These are phyloP conservation scores for Oligia strigilis DNA, from an alignment of 2,888 invertebrate species.

Conservation along the genomic window DNA sequence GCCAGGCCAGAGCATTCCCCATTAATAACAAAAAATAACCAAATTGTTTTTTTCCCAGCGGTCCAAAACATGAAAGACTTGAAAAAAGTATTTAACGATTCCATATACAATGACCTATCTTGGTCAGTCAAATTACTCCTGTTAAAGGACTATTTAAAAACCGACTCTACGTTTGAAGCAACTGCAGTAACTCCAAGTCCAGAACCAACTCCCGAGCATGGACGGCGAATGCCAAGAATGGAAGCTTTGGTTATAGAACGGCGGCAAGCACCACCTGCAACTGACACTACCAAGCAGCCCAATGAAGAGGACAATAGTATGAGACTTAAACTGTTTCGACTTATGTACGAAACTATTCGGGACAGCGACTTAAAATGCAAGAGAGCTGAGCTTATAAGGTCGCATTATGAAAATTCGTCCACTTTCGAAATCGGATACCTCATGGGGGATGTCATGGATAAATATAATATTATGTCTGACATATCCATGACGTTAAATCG, in stretches of 20 bases:
- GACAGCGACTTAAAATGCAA: slow-evolving; percentile 81
- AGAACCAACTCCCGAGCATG: background rate
- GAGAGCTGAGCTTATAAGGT: slow-evolving; percentile 77
- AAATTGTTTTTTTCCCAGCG: background rate
- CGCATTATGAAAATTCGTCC: slow-evolving; percentile 74
- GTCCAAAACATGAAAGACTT: background rate
- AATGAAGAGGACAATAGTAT: slow-evolving; percentile 76
- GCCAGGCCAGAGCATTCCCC: background rate
- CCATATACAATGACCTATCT: slow-evolving; percentile 48
- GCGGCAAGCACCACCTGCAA: background rate
- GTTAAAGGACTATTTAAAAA: slow-evolving; percentile 4
- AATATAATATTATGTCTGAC: slow-evolving; percentile 76
- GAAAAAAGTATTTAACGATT: slow-evolving; percentile 6
- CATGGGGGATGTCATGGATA: slow-evolving; percentile 80
- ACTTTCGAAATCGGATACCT: slow-evolving; percentile 79
- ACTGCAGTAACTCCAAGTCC: background rate
- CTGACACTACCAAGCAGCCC: fast-evolving
- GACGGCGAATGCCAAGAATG: background rate
- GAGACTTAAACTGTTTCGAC: slow-evolving; percentile 80
- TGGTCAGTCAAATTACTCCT: slow-evolving; percentile 44
- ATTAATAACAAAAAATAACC: background rate
- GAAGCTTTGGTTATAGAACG: slow-evolving; percentile 5
- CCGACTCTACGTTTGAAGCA: fast-evolving
- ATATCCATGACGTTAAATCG: slow-evolving; percentile 74
- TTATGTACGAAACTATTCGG: slow-evolving; percentile 83